A percentile compares a stretch with the other conserved stretches of the same genome.
Conservation (phyloP, 2,888 invertebrate species). For the Nebria brevicollis region DNA sequence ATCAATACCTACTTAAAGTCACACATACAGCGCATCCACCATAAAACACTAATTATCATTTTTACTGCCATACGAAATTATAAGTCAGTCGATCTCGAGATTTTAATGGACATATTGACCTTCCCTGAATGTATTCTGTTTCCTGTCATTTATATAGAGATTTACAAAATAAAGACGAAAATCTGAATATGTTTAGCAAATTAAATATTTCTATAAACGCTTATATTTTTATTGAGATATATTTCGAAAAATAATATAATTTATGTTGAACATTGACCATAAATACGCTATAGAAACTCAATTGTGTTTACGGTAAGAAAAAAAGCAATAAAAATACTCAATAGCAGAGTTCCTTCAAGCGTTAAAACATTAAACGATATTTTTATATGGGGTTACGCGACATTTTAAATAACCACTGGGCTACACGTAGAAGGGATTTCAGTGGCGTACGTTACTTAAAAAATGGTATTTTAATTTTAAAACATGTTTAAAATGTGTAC, state of each 20-base stretch:
- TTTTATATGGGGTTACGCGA: conserved; percentile 41
- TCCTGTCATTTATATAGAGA: too few relatives aligned
- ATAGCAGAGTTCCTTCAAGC: conserved; percentile 31
- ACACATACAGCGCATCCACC: neutral
- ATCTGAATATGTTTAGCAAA: too few relatives aligned
- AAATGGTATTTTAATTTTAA: neutral
- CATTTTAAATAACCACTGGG: conserved; percentile 40
- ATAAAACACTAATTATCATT: neutral
- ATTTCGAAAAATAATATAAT: too few relatives aligned
- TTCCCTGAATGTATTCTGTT: too few relatives aligned
- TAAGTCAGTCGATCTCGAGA: too few relatives aligned
- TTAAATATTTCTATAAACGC: too few relatives aligned
- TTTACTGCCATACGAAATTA: too few relatives aligned
- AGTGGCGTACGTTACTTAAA: conserved; percentile 9
- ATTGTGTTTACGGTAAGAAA: neutral
- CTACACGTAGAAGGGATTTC: neutral
- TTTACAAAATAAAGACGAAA: too few relatives aligned
- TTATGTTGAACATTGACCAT: too few relatives aligned
- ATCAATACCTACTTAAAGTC: neutral
- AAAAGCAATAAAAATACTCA: conserved; percentile 34
- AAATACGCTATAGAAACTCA: neutral
- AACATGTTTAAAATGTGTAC: neutral
- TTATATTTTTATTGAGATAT: too few relatives aligned
- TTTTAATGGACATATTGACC: too few relatives aligned
- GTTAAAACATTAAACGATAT: conserved; percentile 42